Evolutionary conservation across 2,888 invertebrate genomes (phyloP).

Genomic region (Parnassius glacialis): DNA sequence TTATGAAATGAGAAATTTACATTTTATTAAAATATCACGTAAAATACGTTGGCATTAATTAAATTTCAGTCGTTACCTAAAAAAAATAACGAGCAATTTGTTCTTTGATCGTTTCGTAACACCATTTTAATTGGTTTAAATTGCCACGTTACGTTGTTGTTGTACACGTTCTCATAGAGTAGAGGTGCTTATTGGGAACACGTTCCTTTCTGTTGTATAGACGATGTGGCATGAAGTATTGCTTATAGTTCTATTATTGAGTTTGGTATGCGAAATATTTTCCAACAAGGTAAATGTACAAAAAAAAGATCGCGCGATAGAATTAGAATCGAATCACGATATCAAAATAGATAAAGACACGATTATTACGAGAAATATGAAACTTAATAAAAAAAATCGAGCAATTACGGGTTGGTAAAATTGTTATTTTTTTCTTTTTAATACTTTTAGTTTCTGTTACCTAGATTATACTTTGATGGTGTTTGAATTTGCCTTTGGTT

Average conservation of each 20-base stretch:
- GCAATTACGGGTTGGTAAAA: neutral
- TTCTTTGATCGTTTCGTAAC: neutral
- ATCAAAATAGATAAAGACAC: conserved; percentile 62
- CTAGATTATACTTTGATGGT: too few relatives aligned
- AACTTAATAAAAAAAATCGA: conserved; percentile 45
- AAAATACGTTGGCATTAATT: too few relatives aligned
- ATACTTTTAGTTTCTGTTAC: too few relatives aligned
- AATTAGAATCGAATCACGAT: conserved; percentile 54
- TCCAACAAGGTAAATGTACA: conserved; percentile 2
- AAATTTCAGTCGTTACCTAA: too few relatives aligned
- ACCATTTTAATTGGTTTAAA: too few relatives aligned
- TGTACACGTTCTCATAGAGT: neutral
- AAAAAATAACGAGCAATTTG: conserved; percentile 18
- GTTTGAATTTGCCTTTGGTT: too few relatives aligned
- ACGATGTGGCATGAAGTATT: conserved; percentile 4
- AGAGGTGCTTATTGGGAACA: too few relatives aligned
- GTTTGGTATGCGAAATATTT: neutral
- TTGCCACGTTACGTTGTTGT: neutral
- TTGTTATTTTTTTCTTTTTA: too few relatives aligned
- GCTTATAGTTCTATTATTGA: neutral
- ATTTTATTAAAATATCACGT: too few relatives aligned
- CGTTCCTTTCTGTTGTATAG: neutral
- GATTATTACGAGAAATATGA: conserved; percentile 57
- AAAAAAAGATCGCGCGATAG: conserved; percentile 47
- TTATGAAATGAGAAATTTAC: too few relatives aligned